Evolutionary conservation across 2,888 invertebrate genomes (phyloP).

Genomic region (Agriopis marginaria): DNA sequence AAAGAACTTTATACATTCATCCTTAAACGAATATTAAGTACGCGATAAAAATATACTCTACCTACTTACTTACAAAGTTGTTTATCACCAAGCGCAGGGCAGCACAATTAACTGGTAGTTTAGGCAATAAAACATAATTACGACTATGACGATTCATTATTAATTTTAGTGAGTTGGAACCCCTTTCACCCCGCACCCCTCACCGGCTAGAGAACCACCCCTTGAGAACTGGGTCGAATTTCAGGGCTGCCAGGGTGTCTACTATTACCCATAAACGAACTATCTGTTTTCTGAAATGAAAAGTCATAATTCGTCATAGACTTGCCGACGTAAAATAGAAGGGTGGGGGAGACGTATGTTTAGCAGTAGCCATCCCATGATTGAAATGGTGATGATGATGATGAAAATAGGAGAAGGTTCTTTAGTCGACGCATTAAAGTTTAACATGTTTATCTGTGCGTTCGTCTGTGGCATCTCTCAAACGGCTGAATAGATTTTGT

Average conservation of each 20-base stretch:
- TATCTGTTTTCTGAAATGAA: not conserved
- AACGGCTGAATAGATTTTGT: no score
- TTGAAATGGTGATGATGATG: no score
- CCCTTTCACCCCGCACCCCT: constrained; percentile 41
- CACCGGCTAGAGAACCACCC: constrained; percentile 50
- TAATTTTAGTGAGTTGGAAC: constrained; percentile 66
- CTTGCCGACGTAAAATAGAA: no score
- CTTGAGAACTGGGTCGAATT: constrained; percentile 70
- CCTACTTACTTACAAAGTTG: constrained; percentile 11
- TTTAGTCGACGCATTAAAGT: no score
- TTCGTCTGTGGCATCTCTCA: no score
- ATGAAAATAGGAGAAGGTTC: no score
- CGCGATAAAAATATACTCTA: constrained; percentile 7
- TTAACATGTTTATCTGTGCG: no score
- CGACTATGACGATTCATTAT: constrained; percentile 68
- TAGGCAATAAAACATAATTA: constrained; percentile 62
- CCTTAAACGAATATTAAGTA: not conserved
- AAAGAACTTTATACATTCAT: no score
- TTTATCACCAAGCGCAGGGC: constrained; percentile 14
- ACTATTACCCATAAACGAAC: not conserved
- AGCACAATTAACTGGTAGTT: constrained; percentile 21
- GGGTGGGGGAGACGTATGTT: no score
- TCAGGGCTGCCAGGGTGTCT: constrained; percentile 3
- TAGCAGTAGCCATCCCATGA: no score
- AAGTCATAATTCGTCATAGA: not conserved